phyloP scores from a whole-genome alignment of 2,888 invertebrate species.

The Fragum fragum region DNA sequence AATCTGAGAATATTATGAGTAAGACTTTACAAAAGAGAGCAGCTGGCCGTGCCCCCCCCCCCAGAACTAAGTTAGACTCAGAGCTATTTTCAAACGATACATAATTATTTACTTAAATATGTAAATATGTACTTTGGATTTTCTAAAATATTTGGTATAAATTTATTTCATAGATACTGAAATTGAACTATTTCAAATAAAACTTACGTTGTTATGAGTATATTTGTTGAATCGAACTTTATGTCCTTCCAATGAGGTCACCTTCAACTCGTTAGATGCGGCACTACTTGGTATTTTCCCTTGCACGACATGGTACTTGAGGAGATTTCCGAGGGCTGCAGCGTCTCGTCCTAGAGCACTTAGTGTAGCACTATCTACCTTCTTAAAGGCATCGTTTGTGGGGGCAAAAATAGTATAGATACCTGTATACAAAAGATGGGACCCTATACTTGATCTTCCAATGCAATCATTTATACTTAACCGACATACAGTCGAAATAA shows the following conservation, averaged over 20 bases:
- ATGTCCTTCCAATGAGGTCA: slow-evolving; percentile 48
- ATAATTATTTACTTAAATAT: no score
- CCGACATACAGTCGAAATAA: no score
- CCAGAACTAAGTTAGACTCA: no score
- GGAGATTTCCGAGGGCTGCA: slow-evolving; percentile 52
- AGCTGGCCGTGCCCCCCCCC: no score
- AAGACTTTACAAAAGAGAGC: no score
- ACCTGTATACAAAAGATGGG: no score
- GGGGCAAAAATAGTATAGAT: slow-evolving; percentile 73
- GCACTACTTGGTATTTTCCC: slow-evolving; percentile 47
- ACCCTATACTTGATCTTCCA: no score
- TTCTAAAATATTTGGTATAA: no score
- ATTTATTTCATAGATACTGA: neutral
- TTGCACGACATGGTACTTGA: slow-evolving; percentile 71
- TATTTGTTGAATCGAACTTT: slow-evolving; percentile 55
- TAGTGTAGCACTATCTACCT: slow-evolving; percentile 41
- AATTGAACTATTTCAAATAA: neutral
- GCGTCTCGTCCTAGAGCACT: slow-evolving; percentile 46
- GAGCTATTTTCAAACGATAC: no score
- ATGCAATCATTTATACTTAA: no score
- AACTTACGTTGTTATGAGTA: slow-evolving; percentile 45
- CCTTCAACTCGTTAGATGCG: slow-evolving; percentile 43
- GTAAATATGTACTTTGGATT: no score
- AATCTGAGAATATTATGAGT: no score
- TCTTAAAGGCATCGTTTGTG: slow-evolving; percentile 65